Conservation (phyloP, 2,113 vertebrate genomes). For the Morone saxatilis region DNA sequence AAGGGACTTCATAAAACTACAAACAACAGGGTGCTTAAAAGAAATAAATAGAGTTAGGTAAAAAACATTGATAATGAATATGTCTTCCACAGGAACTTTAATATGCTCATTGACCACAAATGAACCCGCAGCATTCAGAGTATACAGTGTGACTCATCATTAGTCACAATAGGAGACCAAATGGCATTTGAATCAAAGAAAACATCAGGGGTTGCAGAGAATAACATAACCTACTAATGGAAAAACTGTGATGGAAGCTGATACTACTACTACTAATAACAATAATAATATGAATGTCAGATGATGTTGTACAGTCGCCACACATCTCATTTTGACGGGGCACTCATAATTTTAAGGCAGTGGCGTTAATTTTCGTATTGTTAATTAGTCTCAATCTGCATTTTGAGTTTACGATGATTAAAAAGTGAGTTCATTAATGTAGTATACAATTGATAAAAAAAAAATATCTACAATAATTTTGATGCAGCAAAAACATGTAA, state of each 20-base stretch:
- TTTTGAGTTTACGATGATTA: constrained; percentile 4
- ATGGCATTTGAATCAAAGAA: constrained; percentile 49
- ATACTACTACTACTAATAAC: not conserved
- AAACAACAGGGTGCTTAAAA: constrained; percentile 44
- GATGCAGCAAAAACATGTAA: too few species aligned
- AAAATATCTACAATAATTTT: not conserved
- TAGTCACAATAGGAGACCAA: constrained; percentile 57
- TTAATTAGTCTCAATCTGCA: not conserved
- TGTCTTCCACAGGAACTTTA: constrained; percentile 44
- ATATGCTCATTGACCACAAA: constrained; percentile 57
- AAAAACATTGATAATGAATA: constrained; percentile 52
- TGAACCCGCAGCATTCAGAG: constrained; percentile 19
- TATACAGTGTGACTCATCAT: constrained; percentile 47
- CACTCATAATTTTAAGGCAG: not conserved
- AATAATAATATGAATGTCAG: not conserved
- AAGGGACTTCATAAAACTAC: constrained; percentile 32
- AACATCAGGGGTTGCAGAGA: constrained; percentile 24
- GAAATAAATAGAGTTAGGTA: constrained; percentile 14
- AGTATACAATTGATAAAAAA: not conserved
- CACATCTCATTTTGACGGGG: not conserved
- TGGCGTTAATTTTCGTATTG: not conserved
- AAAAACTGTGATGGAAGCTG: constrained; percentile 19
- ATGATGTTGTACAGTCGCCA: not conserved
- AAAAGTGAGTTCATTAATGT: not conserved
- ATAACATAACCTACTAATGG: constrained; percentile 12